These are phyloP conservation scores for Syrista parreyssii DNA, from an alignment of 2,888 invertebrate species.

Conservation along the genomic window DNA sequence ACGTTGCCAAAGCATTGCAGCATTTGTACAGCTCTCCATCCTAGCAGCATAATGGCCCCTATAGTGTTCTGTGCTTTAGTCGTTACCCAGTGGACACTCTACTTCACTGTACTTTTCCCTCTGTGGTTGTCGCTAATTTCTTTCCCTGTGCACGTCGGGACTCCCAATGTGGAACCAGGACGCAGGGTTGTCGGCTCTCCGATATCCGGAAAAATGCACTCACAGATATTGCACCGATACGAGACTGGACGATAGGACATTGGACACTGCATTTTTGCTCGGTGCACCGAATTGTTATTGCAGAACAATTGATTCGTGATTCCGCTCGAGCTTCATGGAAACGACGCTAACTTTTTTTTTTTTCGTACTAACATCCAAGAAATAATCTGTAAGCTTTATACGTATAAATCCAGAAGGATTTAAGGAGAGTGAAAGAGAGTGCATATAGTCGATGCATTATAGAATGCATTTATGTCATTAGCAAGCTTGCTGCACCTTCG, in stretches of 20 bases:
- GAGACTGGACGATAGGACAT: constrained; percentile 45
- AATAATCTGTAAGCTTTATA: background rate
- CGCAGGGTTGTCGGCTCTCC: constrained; percentile 31
- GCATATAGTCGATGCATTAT: background rate
- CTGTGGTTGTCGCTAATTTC: background rate
- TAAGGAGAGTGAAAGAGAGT: background rate
- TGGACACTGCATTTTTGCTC: constrained; percentile 21
- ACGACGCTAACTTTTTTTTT: background rate
- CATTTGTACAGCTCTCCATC: background rate
- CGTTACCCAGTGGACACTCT: background rate
- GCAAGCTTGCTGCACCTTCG: background rate
- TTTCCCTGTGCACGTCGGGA: background rate
- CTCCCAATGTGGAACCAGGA: background rate
- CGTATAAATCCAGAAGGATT: background rate
- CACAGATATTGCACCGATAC: constrained; percentile 57
- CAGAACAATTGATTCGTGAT: constrained; percentile 27
- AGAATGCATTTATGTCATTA: background rate
- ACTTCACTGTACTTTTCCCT: background rate
- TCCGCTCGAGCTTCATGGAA: background rate
- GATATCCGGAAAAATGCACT: constrained; percentile 58
- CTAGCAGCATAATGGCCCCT: background rate
- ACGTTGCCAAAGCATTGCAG: background rate
- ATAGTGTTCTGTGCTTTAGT: background rate
- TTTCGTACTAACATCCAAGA: background rate
- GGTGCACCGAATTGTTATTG: constrained; percentile 56